These are phyloP conservation scores for Drosophila setosimentum DNA, from an alignment of 2,888 invertebrate species.

Conservation along the genomic window DNA sequence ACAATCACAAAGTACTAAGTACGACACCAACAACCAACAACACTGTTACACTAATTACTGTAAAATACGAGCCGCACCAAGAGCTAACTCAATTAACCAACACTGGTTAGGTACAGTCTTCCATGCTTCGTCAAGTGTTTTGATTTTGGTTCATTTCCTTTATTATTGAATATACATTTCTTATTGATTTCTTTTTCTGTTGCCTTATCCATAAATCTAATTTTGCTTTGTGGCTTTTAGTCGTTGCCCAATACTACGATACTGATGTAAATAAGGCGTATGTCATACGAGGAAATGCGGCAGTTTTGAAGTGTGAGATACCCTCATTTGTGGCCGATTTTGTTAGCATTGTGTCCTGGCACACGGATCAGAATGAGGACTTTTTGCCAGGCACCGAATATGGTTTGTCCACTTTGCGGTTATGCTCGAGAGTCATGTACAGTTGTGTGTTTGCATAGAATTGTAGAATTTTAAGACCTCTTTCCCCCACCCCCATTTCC, in stretches of 20 bases:
- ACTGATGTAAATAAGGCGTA: conserved; percentile 97
- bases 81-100: conserved; percentile 67
- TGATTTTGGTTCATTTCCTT: conserved; percentile 22
- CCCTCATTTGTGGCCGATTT: conserved; percentile 97
- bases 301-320: conserved; percentile 94
- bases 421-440: conserved; percentile 24
- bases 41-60: conserved; percentile 62
- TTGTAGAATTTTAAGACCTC: conserved; percentile 15
- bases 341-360: conserved; percentile 94
- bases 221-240: conserved; percentile 85
- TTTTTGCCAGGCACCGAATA: conserved; percentile 85
- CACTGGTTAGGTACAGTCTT: conserved; percentile 59
- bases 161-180: conserved; percentile 29
- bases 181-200: conserved; percentile 15
- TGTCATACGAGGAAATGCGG: conserved; percentile 94
- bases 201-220: conserved; percentile 8
- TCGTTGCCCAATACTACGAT: conserved; percentile 95
- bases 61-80: conserved; percentile 59
- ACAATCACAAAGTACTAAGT: conserved; percentile 58
- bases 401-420: conserved; percentile 80
- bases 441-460: conserved; percentile 25
- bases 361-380: conserved; percentile 88
- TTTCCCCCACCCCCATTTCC: conserved; percentile 12
- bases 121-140: conserved; percentile 32
- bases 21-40: conserved; percentile 29